Conservation (phyloP, 2,888 invertebrate genomes). For the Pammene fasciana region DNA sequence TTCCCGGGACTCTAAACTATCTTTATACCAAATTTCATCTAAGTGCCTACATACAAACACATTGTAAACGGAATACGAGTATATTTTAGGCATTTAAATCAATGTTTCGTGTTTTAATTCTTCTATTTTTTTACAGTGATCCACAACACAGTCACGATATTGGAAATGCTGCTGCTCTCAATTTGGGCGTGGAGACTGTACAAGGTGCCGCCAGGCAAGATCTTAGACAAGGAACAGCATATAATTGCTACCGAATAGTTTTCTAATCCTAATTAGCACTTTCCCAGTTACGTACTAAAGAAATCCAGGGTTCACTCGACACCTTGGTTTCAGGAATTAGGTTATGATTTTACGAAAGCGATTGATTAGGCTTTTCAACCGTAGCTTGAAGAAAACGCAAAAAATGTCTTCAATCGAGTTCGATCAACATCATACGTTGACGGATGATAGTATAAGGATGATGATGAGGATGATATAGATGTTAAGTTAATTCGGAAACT, state of each 20-base stretch:
- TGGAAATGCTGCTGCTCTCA: slow-evolving; percentile 87
- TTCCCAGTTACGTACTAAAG: background rate
- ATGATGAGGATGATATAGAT: background rate
- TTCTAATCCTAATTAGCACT: background rate
- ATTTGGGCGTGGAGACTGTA: slow-evolving; percentile 86
- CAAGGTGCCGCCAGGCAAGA: slow-evolving; percentile 69
- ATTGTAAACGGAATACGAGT: no score
- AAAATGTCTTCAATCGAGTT: background rate
- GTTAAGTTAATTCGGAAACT: slow-evolving; percentile 15
- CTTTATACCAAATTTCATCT: no score
- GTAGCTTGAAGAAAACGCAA: background rate
- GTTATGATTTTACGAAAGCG: background rate
- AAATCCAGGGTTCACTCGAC: no score
- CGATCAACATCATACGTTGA: no score
- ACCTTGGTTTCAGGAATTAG: background rate
- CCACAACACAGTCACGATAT: slow-evolving; percentile 85
- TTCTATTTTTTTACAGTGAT: slow-evolving; percentile 82
- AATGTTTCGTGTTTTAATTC: background rate
- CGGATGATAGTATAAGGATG: no score
- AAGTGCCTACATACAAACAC: no score
- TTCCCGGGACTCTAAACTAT: no score
- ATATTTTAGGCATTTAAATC: no score
- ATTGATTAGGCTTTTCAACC: background rate
- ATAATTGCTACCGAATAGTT: slow-evolving; percentile 61
- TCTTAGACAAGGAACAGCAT: slow-evolving; percentile 58